Base-by-base conservation (phyloP, 1,140 invertebrate species). In the Saccostrea cuccullata region DNA sequence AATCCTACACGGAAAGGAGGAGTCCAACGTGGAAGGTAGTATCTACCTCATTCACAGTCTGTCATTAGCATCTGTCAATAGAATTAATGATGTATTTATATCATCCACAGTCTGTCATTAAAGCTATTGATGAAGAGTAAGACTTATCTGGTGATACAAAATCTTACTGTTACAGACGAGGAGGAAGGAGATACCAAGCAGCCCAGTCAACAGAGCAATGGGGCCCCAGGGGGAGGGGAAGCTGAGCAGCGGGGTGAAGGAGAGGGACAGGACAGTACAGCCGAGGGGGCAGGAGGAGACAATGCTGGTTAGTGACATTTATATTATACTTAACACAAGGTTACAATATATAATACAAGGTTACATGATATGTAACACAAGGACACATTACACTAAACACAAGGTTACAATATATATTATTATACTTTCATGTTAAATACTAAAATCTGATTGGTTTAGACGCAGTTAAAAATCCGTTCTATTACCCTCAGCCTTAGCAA, bases 211-310 rank as follows among this genome's bases (percentile, higher is more conserved):
- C 40, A 58, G 23, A 58, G 84, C 15, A 55, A n/a, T 23, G 55
- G 36, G 58, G 70, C 73, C 85, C 87, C 73, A 17, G 20, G n/a
- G 26, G 56, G 12, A 64, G 56, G n/a, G 5, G 55, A 84, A 0
- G 8, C 30, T 84, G 58, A 83, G 2, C 86, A 90, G 40, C n/a
- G 90, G 17, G 90, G 90, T 83, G 91, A 92, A 86, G 90, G 91
- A 77, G 90, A 92, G 77, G 91, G 89, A 23, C 91, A 92, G 55
- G 91, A 92, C 36, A 88, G 90, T 85, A 84, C 73, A 0, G 60
- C 36, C 15, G 87, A 88, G 17, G 89, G 64, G 12, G 83, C 70
- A 56, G 70, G 70, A 26, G 70, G 70, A 77, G 70, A 77, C 13
- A 77, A 77, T 30, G 70, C 70, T 30, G 70, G 70, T 77, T 11